A percentile compares a stretch with the other conserved stretches of the same genome.
Conservation (phyloP, 2,888 invertebrate species). For the Zhuqinia jingwanae region DNA sequence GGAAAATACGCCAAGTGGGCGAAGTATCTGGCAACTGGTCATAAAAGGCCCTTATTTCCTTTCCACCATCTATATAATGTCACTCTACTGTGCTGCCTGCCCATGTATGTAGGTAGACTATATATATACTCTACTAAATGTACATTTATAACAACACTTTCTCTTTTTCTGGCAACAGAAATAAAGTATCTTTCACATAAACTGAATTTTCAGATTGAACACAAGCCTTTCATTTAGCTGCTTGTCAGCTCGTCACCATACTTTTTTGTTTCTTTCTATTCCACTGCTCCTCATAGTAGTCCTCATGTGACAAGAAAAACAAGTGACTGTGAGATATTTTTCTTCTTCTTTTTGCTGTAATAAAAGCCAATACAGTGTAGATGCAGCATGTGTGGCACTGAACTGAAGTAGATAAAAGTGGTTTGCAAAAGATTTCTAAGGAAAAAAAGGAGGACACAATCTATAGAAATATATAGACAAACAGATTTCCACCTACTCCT, state of each 20-base stretch:
- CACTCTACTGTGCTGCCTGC: too few species aligned
- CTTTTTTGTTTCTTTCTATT: constrained; percentile 14
- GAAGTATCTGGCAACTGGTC: constrained; percentile 1
- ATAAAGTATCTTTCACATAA: constrained; percentile 7
- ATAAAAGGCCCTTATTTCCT: not conserved
- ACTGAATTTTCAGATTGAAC: constrained; percentile 15
- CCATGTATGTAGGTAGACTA: too few species aligned
- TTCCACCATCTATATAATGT: not conserved
- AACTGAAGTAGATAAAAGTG: not conserved
- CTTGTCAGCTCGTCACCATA: not conserved
- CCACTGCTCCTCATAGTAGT: not conserved
- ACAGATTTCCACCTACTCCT: not conserved
- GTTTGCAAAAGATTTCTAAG: not conserved
- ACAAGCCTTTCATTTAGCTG: constrained; percentile 35
- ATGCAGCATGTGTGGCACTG: not conserved
- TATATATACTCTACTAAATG: not conserved
- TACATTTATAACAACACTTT: not conserved
- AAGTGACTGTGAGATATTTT: constrained; percentile 19
- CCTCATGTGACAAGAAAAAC: constrained; percentile 8
- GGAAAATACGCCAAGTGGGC: not conserved
- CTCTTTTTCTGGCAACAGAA: not conserved
- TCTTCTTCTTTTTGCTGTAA: too few species aligned
- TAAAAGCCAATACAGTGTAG: not conserved
- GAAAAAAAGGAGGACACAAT: not conserved
- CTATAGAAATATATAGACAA: not conserved